Percentiles rank a stretch among this genome's conserved stretches.
These are phyloP conservation scores for Cheilosia scutellata DNA, from an alignment of 2,888 invertebrate species.

Conservation along the genomic window DNA sequence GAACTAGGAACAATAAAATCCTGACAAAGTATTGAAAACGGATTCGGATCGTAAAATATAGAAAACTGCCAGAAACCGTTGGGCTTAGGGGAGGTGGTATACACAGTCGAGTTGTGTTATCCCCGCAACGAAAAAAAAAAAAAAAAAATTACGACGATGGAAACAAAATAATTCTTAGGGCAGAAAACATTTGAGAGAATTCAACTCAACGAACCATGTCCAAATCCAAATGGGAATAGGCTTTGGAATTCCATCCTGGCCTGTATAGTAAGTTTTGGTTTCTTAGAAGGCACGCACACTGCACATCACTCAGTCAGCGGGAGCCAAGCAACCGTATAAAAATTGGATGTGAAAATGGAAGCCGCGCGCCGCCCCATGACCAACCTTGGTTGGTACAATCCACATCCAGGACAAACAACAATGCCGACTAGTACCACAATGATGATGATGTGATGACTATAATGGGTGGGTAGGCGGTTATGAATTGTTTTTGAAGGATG, in stretches of 20 bases:
- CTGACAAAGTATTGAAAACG: conserved; percentile 54
- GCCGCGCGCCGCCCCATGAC: conserved; percentile 26
- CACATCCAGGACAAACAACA: conserved; percentile 30
- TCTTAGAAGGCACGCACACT: conserved; percentile 48
- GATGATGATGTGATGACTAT: conserved; percentile 31
- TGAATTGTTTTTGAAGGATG: conserved; percentile 63
- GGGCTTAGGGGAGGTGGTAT: conserved; percentile 4
- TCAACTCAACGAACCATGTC: conserved; percentile 69
- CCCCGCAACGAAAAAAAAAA: neutral
- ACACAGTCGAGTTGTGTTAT: neutral
- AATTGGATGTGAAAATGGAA: conserved; percentile 48
- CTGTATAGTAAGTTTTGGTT: conserved; percentile 25
- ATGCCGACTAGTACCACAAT: conserved; percentile 24
- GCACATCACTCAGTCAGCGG: conserved; percentile 35
- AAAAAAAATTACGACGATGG: conserved; percentile 5
- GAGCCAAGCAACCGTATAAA: conserved; percentile 46
- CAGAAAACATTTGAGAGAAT: conserved; percentile 57
- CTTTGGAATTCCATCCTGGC: conserved; percentile 12
- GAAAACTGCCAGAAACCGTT: conserved; percentile 60
- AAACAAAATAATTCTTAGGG: neutral
- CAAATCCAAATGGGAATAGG: conserved; percentile 49
- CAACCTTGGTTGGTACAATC: neutral
- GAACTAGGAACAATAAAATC: conserved; percentile 58
- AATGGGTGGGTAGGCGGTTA: conserved; percentile 30
- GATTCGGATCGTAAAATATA: conserved; percentile 62